These are phyloP conservation scores for Bujurquina vittata DNA, from an alignment of 2,113 vertebrate genomes.

Conservation along the genomic window DNA sequence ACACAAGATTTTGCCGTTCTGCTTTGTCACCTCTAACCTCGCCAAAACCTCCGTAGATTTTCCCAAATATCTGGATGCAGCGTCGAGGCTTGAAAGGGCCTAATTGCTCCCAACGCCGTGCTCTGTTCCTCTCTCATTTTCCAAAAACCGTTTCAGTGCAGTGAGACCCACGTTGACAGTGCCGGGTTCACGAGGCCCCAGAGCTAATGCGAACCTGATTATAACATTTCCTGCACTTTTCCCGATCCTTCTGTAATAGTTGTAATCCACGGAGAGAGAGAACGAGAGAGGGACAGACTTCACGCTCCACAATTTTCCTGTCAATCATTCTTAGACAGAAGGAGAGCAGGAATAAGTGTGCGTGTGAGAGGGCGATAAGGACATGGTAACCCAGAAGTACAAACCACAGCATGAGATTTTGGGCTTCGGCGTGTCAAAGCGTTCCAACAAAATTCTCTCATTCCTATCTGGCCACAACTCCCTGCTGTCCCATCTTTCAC, in stretches of 20 bases:
- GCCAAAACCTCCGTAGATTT: constrained; percentile 27
- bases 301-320: constrained; percentile 9
- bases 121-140: constrained; percentile 44
- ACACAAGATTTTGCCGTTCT: constrained; percentile 8
- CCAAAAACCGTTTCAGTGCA: constrained; percentile 53
- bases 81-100: constrained; percentile 44
- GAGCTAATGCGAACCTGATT: constrained; percentile 62
- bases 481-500: constrained; percentile 28
- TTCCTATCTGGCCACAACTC: constrained; percentile 45
- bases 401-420: constrained; percentile 57
- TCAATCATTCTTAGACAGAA: constrained; percentile 48
- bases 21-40: constrained; percentile 41
- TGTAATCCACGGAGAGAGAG: constrained; percentile 55
- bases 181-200: constrained; percentile 17
- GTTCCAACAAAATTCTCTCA: constrained; percentile 52
- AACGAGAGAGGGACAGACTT: constrained; percentile 45
- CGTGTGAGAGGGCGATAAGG: constrained; percentile 54
- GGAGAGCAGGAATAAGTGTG: constrained; percentile 25
- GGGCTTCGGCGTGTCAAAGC: constrained; percentile 33
- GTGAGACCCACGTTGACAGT: constrained; percentile 42
- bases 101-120: constrained; percentile 65
- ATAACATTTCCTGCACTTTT: constrained; percentile 74
- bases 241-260: constrained; percentile 47
- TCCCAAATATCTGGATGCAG: constrained; percentile 39
- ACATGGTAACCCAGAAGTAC: constrained; percentile 61